Evolutionary conservation across 2,888 invertebrate genomes (phyloP), one percentile per base, ranked within the genome.

Genomic region (Melolontha melolontha): DNA sequence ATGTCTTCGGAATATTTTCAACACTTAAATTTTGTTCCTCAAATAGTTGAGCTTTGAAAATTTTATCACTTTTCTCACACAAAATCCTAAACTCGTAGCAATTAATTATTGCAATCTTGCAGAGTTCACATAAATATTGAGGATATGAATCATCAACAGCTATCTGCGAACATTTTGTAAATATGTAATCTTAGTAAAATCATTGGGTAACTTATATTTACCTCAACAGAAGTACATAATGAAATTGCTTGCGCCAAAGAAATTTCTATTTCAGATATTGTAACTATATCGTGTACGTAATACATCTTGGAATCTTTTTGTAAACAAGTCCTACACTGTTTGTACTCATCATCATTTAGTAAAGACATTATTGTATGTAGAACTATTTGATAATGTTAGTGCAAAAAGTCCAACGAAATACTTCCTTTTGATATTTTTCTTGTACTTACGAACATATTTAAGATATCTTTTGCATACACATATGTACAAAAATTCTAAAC

Each of bases 281-380:
- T 40, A 52, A 65, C 66, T 11, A 64, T 55, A 5, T 64, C 65
- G 11, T 68, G 39, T 41, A 70, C 22, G 34, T 63, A 49, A 29
- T 41, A 42, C 66, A 71, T 64, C 16, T 68, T 64, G 14, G 39
- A 16, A 17, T 41, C 55, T 59, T 62, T 64, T 8, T 12, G 17
- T 62, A 73, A 71, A 39, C 73, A 73, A 27, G 63, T 52, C 54
- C 73, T 55, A 41, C 73, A 73, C 67, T 69, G 71, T 16, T 54
- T 59, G 11, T 44, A 16, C 27, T 39, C 11, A 2, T 12, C 41
- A 34, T 70, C 88, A 17, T 51, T 29, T 17, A 34, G 1, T 34
- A 10, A 34, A 34, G 34, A 34, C 34, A 34, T 34, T 34, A 34
- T 34, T 34, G 6, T 10, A 34, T 10, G 6, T 34, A 10, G 7